Conservation (phyloP, 2,797 vertebrate genomes). For the Varecia variegata region DNA sequence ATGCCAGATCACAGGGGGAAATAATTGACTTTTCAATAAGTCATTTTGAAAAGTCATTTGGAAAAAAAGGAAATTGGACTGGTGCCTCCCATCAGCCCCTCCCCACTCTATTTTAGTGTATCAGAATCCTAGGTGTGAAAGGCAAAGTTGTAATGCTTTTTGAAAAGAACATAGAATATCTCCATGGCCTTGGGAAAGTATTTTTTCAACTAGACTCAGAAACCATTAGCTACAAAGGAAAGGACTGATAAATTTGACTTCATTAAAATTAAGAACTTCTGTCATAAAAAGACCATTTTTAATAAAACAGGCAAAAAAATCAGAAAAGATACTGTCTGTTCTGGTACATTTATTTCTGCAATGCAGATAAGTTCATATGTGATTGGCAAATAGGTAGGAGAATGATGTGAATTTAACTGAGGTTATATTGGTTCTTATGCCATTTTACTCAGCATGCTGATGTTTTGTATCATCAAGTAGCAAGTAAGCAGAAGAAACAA, state of each 20-base stretch:
- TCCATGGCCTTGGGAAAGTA: neutral
- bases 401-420: neutral
- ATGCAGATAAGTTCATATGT: neutral
- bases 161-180: neutral
- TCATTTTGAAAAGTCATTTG: neutral
- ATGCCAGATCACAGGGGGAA: neutral
- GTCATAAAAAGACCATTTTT: neutral
- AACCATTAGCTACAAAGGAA: neutral
- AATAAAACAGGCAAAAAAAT: neutral
- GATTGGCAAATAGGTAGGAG: neutral
- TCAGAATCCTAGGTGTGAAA: neutral
- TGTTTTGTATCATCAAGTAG: neutral
- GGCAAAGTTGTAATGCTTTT: neutral
- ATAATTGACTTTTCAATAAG: neutral
- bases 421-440: neutral
- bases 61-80: neutral
- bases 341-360: neutral
- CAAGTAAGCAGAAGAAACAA: neutral
- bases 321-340: neutral
- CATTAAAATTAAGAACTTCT: constrained; percentile 33
- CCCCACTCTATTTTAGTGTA: neutral
- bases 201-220: neutral
- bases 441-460: neutral
- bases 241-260: neutral
- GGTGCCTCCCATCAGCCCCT: neutral